Conservation (phyloP, 64 coral and sea anemone species). For the Catalaphyllia jardinei region DNA sequence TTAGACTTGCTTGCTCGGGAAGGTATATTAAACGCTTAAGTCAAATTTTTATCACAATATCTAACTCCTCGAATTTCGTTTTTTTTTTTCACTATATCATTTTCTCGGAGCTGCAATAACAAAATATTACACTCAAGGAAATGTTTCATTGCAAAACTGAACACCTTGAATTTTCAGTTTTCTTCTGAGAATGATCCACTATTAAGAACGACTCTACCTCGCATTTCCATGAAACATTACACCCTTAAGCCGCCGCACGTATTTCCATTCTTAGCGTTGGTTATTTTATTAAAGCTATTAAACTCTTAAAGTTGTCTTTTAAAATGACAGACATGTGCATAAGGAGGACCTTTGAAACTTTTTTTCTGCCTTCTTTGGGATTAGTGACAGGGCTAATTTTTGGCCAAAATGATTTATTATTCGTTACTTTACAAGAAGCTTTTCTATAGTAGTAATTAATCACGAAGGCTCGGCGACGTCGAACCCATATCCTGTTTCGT, state of each 20-base stretch:
- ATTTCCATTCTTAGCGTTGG: not conserved
- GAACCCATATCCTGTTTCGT: not conserved
- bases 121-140: not conserved
- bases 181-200: not conserved
- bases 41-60: not conserved
- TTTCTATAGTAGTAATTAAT: not conserved
- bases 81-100: not conserved
- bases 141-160: not conserved
- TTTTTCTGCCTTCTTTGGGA: not conserved
- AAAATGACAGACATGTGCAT: not conserved
- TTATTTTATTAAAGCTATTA: constrained; percentile 2
- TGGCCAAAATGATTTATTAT: not conserved
- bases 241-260: not conserved
- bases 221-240: not conserved
- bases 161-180: not conserved
- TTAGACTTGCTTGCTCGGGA: not conserved
- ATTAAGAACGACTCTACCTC: not conserved
- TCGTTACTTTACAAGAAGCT: not conserved
- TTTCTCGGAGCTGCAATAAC: not conserved
- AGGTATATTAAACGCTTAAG: not conserved
- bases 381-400: not conserved
- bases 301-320: not conserved
- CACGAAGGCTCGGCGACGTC: not conserved
- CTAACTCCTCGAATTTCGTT: not conserved
- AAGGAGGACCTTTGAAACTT: not conserved